These are phyloP conservation scores for Drosophila tropicalis DNA, from an alignment of 1,140 invertebrate genomes.

Conservation along the genomic window DNA sequence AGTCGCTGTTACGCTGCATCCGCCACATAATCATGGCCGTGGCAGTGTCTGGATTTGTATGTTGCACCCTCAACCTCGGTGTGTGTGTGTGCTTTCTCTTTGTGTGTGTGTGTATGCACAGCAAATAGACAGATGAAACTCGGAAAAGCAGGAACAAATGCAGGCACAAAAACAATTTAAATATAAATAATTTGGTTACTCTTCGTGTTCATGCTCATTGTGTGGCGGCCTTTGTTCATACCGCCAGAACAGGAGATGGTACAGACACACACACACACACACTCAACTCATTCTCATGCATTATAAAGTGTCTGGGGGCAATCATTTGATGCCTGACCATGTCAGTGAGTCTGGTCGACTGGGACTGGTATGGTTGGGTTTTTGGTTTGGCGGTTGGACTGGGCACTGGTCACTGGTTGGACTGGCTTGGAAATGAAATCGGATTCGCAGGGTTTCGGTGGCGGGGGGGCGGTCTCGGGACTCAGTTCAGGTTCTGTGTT, in stretches of 20 bases:
- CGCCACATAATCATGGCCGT: conserved; percentile 74
- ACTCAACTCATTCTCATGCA: conserved; percentile 53
- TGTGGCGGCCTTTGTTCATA: conserved; percentile 55
- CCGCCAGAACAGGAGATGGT: conserved; percentile 19
- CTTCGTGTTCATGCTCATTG: conserved; percentile 75
- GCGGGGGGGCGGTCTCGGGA: neutral
- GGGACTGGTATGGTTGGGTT: conserved; percentile 32
- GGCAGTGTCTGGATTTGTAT: conserved; percentile 34
- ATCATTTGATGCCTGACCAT: conserved; percentile 73
- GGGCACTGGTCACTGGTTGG: conserved; percentile 1
- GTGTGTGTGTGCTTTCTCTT: conserved; percentile 13
- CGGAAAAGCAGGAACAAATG: conserved; percentile 57
- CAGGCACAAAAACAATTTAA: conserved; percentile 74
- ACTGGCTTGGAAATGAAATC: neutral
- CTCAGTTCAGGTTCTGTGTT: conserved; percentile 30
- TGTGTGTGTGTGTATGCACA: conserved; percentile 26
- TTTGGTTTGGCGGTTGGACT: conserved; percentile 6
- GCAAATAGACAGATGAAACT: conserved; percentile 62
- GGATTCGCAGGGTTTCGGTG: conserved; percentile 1
- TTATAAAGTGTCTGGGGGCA: conserved; percentile 79
- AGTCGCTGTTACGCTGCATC: conserved; percentile 49
- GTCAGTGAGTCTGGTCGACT: conserved; percentile 58
- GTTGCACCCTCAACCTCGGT: neutral
- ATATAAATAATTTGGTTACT: conserved; percentile 81
- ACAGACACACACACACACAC: conserved; percentile 6